A percentile compares a stretch with the other conserved stretches of the same genome.
These are phyloP conservation scores for Octonoba sinensis DNA, from an alignment of 2,888 invertebrate genomes.

Conservation along the genomic window DNA sequence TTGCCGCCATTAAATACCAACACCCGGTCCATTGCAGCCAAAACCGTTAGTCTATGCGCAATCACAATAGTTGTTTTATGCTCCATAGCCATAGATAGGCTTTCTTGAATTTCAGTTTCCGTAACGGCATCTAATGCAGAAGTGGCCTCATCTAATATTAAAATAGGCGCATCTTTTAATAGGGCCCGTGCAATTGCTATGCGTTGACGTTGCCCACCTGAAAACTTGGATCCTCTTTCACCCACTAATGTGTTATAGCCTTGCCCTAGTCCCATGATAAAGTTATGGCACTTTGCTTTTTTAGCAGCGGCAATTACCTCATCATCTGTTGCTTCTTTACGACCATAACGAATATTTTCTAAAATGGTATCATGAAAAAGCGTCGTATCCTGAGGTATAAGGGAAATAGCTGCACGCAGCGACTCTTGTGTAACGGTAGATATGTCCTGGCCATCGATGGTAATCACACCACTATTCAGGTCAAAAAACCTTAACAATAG, in stretches of 20 bases:
- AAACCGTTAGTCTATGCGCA: not conserved
- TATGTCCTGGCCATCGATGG: too few species aligned
- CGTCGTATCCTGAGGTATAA: not conserved
- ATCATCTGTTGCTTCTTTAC: not conserved
- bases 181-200: slow-evolving; percentile 17
- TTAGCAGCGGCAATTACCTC: not conserved
- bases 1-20: not conserved
- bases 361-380: not conserved
- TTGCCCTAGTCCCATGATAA: not conserved
- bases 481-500: too few species aligned
- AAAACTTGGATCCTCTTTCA: not conserved
- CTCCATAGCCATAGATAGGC: not conserved
- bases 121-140: slow-evolving; percentile 29
- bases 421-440: too few species aligned
- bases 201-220: slow-evolving; percentile 13
- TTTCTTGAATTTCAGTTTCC: slow-evolving; percentile 1
- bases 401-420: not conserved
- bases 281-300: not conserved
- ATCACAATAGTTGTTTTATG: not conserved
- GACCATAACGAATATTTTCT: not conserved
- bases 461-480: too few species aligned
- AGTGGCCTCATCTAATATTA: slow-evolving; percentile 27
- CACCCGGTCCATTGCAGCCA: not conserved
- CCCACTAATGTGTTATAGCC: not conserved
- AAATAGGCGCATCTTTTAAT: slow-evolving; percentile 1